Percentiles rank a stretch among this genome's conserved stretches.
phyloP scores from a whole-genome alignment of 2,113 vertebrate species.

The Centropus unirufus region DNA sequence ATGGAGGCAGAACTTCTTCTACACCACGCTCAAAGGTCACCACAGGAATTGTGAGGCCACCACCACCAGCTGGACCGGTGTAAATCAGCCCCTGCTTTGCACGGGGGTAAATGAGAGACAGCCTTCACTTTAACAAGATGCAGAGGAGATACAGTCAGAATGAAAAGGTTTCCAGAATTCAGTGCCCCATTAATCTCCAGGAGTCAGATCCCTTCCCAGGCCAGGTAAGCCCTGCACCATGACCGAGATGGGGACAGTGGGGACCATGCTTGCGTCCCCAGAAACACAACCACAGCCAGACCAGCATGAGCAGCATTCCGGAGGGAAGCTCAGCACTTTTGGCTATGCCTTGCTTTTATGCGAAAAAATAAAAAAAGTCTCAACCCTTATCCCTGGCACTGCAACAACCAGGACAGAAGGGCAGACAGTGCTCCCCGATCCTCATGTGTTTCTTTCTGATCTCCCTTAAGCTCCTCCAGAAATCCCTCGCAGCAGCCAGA shows the following conservation, averaged over 20 bases:
- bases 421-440: background rate
- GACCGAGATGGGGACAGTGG: background rate
- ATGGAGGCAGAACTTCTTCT: background rate
- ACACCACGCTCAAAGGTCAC: background rate
- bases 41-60: fast-evolving
- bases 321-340: background rate
- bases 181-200: background rate
- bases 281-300: background rate
- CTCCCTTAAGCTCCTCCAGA: background rate
- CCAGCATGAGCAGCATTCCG: fast-evolving
- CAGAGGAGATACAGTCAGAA: background rate
- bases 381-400: background rate
- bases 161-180: background rate
- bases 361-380: background rate
- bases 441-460: background rate
- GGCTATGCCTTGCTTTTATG: background rate
- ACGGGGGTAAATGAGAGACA: background rate
- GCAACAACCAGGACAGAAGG: background rate
- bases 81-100: background rate
- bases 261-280: fast-evolving
- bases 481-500: background rate
- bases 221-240: background rate
- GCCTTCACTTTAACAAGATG: background rate
- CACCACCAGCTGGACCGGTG: background rate
- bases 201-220: background rate